phyloP scores from a whole-genome alignment of 2,888 invertebrate species.

The Drosophila mimetica region DNA sequence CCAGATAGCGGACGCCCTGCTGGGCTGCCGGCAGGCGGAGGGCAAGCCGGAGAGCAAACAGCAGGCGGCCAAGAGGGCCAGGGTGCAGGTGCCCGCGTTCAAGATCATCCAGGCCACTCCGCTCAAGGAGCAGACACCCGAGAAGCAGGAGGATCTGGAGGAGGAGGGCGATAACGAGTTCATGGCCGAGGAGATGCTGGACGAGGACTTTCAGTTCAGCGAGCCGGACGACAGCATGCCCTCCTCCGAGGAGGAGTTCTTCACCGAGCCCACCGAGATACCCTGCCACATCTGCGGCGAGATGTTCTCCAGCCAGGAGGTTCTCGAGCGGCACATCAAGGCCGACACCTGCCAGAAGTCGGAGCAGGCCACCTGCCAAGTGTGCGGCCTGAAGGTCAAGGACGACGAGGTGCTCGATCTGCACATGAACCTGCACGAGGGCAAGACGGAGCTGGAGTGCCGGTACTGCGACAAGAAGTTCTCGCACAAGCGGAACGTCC shows the following conservation, averaged over 20 bases:
- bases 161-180: conserved; percentile 8
- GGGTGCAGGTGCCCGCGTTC: conserved; percentile 18
- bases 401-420: conserved; percentile 81
- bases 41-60: conserved; percentile 20
- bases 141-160: conserved; percentile 2
- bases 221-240: conserved; percentile 55
- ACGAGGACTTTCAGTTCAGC: conserved; percentile 46
- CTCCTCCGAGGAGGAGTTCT: conserved; percentile 48
- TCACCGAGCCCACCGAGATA: conserved; percentile 46
- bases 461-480: conserved; percentile 80
- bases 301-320: conserved; percentile 61
- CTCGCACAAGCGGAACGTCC: conserved; percentile 77
- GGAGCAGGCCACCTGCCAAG: conserved; percentile 63
- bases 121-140: neutral
- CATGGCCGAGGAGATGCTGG: conserved; percentile 27
- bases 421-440: conserved; percentile 82
- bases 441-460: conserved; percentile 81
- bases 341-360: conserved; percentile 67
- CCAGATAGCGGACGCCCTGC: conserved; percentile 64
- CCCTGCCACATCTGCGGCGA: conserved; percentile 73
- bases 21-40: conserved; percentile 61
- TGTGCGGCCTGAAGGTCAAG: conserved; percentile 71
- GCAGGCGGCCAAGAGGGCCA: conserved; percentile 31
- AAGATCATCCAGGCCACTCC: conserved; percentile 10
- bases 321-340: conserved; percentile 61